A percentile compares a stretch with the other conserved stretches of the same genome.
Evolutionary conservation across 2,888 invertebrate species (phyloP).

Genomic region (Chymomyza amoena): DNA sequence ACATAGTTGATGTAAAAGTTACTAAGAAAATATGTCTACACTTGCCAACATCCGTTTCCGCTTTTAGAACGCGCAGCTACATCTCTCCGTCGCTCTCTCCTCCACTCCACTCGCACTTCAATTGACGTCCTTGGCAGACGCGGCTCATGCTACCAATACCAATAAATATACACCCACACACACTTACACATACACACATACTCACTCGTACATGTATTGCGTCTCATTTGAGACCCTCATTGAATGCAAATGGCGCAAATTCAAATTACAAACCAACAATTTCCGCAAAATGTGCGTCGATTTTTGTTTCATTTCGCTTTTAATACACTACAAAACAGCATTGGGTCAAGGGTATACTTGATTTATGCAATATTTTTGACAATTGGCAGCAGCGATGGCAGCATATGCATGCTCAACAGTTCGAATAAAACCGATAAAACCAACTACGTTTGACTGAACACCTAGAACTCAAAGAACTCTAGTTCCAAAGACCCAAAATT

Average conservation of each 20-base stretch:
- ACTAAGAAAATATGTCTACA: conserved; percentile 65
- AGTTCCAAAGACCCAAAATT: too few species aligned
- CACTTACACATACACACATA: background rate
- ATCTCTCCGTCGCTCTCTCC: conserved; percentile 23
- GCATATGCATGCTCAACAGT: too few species aligned
- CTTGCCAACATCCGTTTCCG: conserved; percentile 66
- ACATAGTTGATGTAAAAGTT: conserved; percentile 38
- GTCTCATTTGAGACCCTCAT: conserved; percentile 45
- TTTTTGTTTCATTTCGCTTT: conserved; percentile 31
- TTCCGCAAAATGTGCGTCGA: conserved; percentile 52
- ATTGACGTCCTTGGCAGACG: background rate
- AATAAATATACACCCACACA: conserved; percentile 13
- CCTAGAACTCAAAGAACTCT: too few species aligned
- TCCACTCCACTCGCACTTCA: background rate
- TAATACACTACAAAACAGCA: background rate
- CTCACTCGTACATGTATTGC: conserved; percentile 42
- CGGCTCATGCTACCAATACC: background rate
- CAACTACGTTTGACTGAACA: too few species aligned
- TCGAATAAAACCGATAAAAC: too few species aligned
- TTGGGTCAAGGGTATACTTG: too few species aligned
- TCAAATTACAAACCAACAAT: conserved; percentile 61
- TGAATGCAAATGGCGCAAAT: conserved; percentile 60
- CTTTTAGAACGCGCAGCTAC: conserved; percentile 30
- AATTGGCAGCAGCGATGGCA: too few species aligned
- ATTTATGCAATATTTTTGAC: too few species aligned